Evolutionary conservation across 2,113 vertebrate genomes (phyloP), one percentile per base, ranked within the genome.

Genomic region (Bolborhynchus lineola): DNA sequence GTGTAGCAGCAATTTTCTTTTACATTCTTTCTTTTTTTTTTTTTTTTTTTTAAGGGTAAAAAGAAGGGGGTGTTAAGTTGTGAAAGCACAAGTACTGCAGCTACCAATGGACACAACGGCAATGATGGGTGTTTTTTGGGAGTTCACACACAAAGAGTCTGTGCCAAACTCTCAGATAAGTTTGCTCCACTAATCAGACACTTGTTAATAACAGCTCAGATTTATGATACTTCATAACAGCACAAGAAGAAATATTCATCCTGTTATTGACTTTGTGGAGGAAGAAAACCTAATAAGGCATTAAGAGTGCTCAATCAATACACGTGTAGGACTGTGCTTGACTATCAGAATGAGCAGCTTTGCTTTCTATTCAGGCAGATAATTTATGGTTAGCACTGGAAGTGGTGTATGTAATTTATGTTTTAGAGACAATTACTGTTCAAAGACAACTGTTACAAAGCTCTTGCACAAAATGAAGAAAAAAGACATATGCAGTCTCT

Each of bases 251-350:
- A 95, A 95, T 95, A 94, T 92, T 96, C 71, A 59, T 89, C 77
- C 83, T 91, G 88, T 52, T 96, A 91, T 93, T 91, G 95, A 93
- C 93, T 97, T 89, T 89, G 83, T 78, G 83, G 83, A 85, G 92
- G 93, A 86, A 95, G 88, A 93, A 96, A 95, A 90, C 82, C 92
- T 92, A 96, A 96, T 95, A 96, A 97, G 96, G 93, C 90, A 88
- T 84, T 76, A 87, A 63, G 90, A 93, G 82, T 59, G 92, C 88
- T 96, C 96, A 95, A 96, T 97, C 95, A 91, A 96, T 97, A 94
- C 6, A 55, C 20, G 0, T 72, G 86, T 92, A 86, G 84, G 82
- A n/a, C 78, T 68, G 63, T 0, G 23, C 89, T 87, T 69, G 84
- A 33, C 95, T 91, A 77, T 86, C 67, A 81, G 71, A 97, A 90